Base-by-base conservation (phyloP, 2,113 vertebrate genomes). In the Hippoglossus stenolepis region DNA sequence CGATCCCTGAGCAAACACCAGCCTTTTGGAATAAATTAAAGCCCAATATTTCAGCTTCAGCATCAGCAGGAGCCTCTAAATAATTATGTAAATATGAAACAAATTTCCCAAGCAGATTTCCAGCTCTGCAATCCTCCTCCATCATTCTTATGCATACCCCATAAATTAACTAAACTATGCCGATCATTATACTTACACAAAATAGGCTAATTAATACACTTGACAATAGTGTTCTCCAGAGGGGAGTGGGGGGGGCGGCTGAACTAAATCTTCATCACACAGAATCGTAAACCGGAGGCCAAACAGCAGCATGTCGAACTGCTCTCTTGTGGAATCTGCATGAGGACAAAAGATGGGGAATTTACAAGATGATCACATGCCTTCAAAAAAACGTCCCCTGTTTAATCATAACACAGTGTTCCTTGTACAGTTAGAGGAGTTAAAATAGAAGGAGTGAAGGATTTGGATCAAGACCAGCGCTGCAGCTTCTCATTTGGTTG, bases 141-240 rank as follows among this genome's bases (percentile, higher is more conserved):
- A 47, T 92, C 87, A 87, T 92, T 90, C 80, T 85, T 76, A 91
- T 85, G 89, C 86, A 84, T 87, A 83, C 76, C 77, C 73, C 14
- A 79, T 90, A 84, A 91, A 89, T 92, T 90, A 90, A 90, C 90
- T 92, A 89, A 90, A 90, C 89, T 91, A 88, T 83, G 89, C 89
- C 83, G 85, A 91, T 91, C 69, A 80, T 92, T 91, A 91, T 86
- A 89, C 86, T 91, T 88, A 90, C 89, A 92, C 90, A 91, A 92
- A 91, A 93, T 87, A 86, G 91, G 90, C 89, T 93, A 92, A 93
- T 93, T 91, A 93, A 92, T 91, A 93, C 92, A 91, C 93, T 91
- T 89, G 91, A 89, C 84, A 88, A 93, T 92, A 84, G 85, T 21
- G 73, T 85, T 85, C 89, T 90, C 83, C 85, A 80, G 79, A 82